Base-by-base conservation (phyloP, 2,797 vertebrate genomes). In the Myotis findleyi region DNA sequence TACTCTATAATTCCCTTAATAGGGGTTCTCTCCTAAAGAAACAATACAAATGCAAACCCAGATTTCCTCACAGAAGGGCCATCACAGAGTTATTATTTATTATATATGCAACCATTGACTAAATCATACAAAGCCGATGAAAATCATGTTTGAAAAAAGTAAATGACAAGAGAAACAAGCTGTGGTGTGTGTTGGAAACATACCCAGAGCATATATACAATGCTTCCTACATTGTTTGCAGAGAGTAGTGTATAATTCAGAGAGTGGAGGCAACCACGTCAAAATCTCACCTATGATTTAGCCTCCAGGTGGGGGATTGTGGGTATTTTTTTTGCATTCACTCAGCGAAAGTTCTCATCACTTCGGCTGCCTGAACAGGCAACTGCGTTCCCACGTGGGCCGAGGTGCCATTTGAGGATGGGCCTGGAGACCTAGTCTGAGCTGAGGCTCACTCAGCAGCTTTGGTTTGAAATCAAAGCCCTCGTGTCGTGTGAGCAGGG, bases 301-400 rank as follows among this genome's bases (percentile, higher is more conserved):
- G 10, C 17, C 8, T 73, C 80, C 44, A 9, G 5, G 18, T 57
- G 0, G 23, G 7, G 38, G 17, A 33, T 25, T 84, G 5, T 38
- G 13, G 13, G 2, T 88, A 47, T 47, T 47, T 47, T 47, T 47
- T 82, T 59, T 9, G 7, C 7, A 49, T 59, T 33, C 72, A 18
- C 11, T 36, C 12, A 57, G 36, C 16, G 6, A 41, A 44, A 57
- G 20, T 20, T n/a, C 23, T 69, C 16, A 14, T 21, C 33, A 13
- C 6, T 36, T 9, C 5, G 23, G 66, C 13, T 62, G 2, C 57
- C 30, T 77, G 38, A 77, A 41, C 4, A 20, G 6, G 13, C 4
- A 20, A 25, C 13, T 13, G 41, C 3, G 4, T 44, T 3, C 16
- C 18, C 5, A 4, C 3, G 3, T 0, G 5, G 27, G 33, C 33